Base-by-base conservation (phyloP, 2,113 vertebrate species). In the Phylloscopus trochiloides region DNA sequence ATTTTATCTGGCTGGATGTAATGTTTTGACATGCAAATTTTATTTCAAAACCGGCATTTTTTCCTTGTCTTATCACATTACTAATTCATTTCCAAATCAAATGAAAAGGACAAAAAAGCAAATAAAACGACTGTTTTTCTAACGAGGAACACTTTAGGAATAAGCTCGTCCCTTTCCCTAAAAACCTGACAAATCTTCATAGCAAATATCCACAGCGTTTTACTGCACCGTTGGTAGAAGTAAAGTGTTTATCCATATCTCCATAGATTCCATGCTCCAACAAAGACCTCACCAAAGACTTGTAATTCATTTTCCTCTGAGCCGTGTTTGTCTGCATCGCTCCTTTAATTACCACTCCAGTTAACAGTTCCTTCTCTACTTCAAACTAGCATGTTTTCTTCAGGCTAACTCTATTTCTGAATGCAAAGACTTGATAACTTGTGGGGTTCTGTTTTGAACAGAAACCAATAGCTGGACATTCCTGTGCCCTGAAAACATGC, bases 11-110 rank as follows among this genome's bases (percentile, higher is more conserved):
- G 85, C 82, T 93, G 67, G 31, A 52, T 21, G 9, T 17, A 71
- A 74, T 80, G 55, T 88, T 96, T 96, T 96, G 75, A 93, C 88
- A 95, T 86, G 92, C 78, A 97, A 96, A 94, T 96, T 93, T 88
- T 67, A 34, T 88, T 93, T 91, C 81, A 79, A 88, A 88, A 10
- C 34, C 17, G 1, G 43, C 42, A 47, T 86, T 94, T 90, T 94
- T 92, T 34, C 55, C 43, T 80, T 95, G 80, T 65, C 66, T 92
- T 92, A 88, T 78, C 86, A 59, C 51, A 67, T 67, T 86, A 28
- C 38, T 83, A 90, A 84, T 84, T 88, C 20, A 84, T 90, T 94
- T 93, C 75, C 75, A 93, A 83, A 78, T 88, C 88, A 77, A 93
- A 94, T 71, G 43, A 55, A 81, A 79, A 61, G 22, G 67, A 68